These are phyloP conservation scores for Ophion ventricosus DNA, from an alignment of 2,888 invertebrate genomes.

Conservation along the genomic window DNA sequence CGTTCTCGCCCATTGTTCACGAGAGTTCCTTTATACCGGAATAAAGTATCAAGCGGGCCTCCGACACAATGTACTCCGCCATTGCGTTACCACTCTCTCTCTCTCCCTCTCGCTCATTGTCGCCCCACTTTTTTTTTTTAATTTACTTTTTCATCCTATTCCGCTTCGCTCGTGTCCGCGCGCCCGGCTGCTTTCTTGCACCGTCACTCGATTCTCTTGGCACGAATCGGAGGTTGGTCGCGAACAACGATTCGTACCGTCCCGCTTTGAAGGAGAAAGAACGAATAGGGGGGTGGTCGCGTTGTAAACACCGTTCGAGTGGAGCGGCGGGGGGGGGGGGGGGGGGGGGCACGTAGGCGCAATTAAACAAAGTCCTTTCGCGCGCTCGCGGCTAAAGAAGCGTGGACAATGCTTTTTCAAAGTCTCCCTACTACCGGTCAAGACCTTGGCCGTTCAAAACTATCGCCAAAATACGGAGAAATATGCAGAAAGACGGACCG, in stretches of 20 bases:
- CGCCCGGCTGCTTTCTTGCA: neutral
- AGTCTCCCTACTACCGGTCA: too few relatives aligned
- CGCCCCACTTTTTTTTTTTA: conserved; percentile 33
- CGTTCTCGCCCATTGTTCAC: conserved; percentile 80
- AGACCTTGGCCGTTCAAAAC: too few relatives aligned
- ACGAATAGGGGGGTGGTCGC: neutral
- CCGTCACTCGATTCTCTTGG: conserved; percentile 7
- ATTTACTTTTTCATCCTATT: conserved; percentile 65
- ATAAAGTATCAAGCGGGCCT: conserved; percentile 81
- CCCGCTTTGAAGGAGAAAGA: too few relatives aligned
- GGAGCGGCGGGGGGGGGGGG: too few relatives aligned
- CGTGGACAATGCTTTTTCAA: conserved; percentile 78
- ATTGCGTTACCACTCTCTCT: conserved; percentile 76
- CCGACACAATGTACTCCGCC: conserved; percentile 80
- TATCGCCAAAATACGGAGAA: neutral
- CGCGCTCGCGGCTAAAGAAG: conserved; percentile 76
- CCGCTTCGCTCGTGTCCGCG: neutral
- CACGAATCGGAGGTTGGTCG: neutral
- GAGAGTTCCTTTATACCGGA: conserved; percentile 81
- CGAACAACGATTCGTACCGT: neutral
- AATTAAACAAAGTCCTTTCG: conserved; percentile 60
- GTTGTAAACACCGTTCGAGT: neutral
- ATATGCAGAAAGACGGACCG: neutral
- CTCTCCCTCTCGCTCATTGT: conserved; percentile 62
- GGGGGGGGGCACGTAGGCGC: conserved; percentile 41